Evolutionary conservation across 2,888 invertebrate species (phyloP).

Genomic region (Hermaeophaga mercurialis): DNA sequence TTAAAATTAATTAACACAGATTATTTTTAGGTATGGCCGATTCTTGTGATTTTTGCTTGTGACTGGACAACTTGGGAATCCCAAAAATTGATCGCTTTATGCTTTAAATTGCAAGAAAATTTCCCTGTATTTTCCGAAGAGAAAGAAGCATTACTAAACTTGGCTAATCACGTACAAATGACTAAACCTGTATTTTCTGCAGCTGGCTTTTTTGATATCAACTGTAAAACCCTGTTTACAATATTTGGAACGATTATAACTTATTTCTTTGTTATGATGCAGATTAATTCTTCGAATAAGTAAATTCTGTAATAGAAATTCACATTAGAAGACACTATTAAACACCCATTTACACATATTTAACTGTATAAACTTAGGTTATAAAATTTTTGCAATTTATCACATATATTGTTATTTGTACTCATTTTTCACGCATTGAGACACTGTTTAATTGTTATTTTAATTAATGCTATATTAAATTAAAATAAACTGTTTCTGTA

Average conservation of each 20-base stretch:
- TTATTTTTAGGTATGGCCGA: constrained; percentile 20
- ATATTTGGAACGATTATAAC: constrained; percentile 24
- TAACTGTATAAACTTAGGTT: no score
- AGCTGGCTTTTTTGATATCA: constrained; percentile 24
- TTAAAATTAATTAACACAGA: no score
- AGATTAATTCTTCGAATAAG: constrained; percentile 20
- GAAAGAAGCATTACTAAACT: constrained; percentile 25
- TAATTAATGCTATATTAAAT: no score
- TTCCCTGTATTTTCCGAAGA: constrained; percentile 26
- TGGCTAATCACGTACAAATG: constrained; percentile 21
- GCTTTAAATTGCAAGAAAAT: constrained; percentile 28
- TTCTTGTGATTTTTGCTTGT: constrained; percentile 25
- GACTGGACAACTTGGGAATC: constrained; percentile 26
- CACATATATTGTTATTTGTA: no score
- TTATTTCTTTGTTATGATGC: constrained; percentile 28
- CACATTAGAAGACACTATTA: no score
- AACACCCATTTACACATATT: no score
- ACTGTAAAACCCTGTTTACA: constrained; percentile 20
- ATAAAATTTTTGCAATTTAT: no score
- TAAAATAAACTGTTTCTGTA: no score
- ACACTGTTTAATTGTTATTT: no score
- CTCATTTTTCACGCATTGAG: no score
- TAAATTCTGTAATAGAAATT: no score
- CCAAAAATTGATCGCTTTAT: constrained; percentile 18
- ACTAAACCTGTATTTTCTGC: constrained; percentile 22